phyloP scores from a whole-genome alignment of 1,140 invertebrate genomes.

The Carposina sasakii region DNA sequence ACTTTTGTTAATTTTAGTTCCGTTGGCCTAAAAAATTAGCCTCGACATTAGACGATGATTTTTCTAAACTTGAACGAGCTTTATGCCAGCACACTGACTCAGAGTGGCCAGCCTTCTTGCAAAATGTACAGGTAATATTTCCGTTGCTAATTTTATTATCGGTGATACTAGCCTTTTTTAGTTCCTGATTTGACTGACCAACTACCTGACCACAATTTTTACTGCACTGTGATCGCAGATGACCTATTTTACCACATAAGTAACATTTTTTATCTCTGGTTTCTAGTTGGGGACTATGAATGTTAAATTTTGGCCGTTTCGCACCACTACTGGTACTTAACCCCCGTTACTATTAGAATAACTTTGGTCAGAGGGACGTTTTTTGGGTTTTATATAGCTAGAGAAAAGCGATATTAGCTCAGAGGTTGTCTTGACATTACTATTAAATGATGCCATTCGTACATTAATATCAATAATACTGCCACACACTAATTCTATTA shows the following conservation, averaged over 20 bases:
- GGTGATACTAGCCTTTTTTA: background rate
- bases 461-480: slow-evolving; percentile 6
- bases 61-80: background rate
- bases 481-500: slow-evolving; percentile 10
- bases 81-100: slow-evolving; percentile 1
- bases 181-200: background rate
- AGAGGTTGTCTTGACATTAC: slow-evolving; percentile 5
- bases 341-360: too few species aligned
- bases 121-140: slow-evolving; percentile 4
- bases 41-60: background rate
- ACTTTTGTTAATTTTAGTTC: slow-evolving; percentile 2
- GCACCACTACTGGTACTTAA: background rate
- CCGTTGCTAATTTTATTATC: background rate
- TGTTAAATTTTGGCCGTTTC: background rate
- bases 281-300: background rate
- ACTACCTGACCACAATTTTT: background rate
- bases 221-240: background rate
- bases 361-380: background rate
- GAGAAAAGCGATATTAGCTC: slow-evolving; percentile 4
- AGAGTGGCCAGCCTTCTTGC: slow-evolving; percentile 5
- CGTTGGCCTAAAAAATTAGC: slow-evolving; percentile 7
- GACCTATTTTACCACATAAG: background rate
- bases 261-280: background rate
- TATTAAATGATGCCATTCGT: slow-evolving; percentile 13
- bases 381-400: slow-evolving; percentile 1